Percentiles rank a stretch among this genome's conserved stretches.
These are phyloP conservation scores for Harpalus rufipes DNA, from an alignment of 2,888 invertebrate species.

Conservation along the genomic window DNA sequence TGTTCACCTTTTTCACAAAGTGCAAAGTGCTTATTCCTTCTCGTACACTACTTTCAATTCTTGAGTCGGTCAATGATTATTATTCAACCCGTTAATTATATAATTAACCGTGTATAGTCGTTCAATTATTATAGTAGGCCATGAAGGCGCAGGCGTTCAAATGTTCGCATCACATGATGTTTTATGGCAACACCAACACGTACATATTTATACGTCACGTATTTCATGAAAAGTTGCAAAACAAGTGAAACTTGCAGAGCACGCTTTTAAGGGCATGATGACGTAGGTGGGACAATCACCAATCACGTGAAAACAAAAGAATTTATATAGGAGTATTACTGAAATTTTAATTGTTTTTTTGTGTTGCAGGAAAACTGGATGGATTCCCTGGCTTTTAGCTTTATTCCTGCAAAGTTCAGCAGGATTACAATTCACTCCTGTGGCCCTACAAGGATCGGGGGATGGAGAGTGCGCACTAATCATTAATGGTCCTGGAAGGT, in stretches of 20 bases:
- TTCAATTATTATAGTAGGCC: neutral
- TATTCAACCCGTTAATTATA: neutral
- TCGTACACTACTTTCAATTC: neutral
- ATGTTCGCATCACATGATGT: neutral
- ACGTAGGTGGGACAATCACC: neutral
- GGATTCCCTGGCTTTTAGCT: slow-evolving; percentile 55
- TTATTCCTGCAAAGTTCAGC: slow-evolving; percentile 53
- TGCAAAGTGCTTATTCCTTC: too few relatives aligned
- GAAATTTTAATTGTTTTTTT: slow-evolving; percentile 6
- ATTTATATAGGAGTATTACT: neutral
- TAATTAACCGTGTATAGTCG: slow-evolving; percentile 2
- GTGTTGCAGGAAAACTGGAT: slow-evolving; percentile 68
- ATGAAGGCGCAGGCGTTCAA: neutral
- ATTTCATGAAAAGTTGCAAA: neutral
- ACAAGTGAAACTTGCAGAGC: neutral
- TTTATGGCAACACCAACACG: neutral
- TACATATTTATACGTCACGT: neutral
- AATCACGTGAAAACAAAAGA: neutral
- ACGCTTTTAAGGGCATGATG: slow-evolving; percentile 2
- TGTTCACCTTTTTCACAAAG: neutral
- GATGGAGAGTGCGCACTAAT: slow-evolving; percentile 87
- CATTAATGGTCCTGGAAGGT: slow-evolving; percentile 87
- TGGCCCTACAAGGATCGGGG: slow-evolving; percentile 73
- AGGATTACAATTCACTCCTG: slow-evolving; percentile 74
- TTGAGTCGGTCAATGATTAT: neutral